Conservation (phyloP, 2,113 vertebrate species). For the Nannospalax galili region DNA sequence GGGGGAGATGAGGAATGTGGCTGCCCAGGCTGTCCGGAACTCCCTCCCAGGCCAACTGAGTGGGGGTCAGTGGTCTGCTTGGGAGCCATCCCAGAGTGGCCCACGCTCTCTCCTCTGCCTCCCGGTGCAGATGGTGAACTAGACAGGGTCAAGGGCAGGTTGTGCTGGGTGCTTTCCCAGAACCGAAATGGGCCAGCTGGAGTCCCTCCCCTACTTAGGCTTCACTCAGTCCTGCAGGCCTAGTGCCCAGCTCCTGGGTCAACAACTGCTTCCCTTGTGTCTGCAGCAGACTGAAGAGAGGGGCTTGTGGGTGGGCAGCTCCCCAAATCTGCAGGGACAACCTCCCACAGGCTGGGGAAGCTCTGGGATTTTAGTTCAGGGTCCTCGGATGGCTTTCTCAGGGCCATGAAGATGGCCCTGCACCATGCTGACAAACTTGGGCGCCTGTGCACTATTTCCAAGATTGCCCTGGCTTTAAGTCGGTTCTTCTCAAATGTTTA, state of each 20-base stretch:
- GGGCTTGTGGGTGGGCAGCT: not conserved
- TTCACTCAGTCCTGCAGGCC: not conserved
- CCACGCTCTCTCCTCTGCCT: not conserved
- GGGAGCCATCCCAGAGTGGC: conserved; percentile 36
- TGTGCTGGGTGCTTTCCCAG: conserved; percentile 35
- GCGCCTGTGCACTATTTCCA: not conserved
- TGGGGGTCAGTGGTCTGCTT: not conserved
- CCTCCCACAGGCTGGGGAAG: accelerated
- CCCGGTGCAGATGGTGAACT: not conserved
- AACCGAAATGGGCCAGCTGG: not conserved
- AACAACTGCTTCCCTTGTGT: too few species aligned
- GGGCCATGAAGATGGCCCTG: not conserved
- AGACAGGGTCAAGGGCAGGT: not conserved
- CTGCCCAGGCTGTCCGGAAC: not conserved
- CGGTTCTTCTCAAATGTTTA: not conserved
- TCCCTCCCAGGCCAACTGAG: not conserved
- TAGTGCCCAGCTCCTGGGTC: not conserved
- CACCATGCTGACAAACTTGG: not conserved
- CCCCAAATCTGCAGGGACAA: not conserved
- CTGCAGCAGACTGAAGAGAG: too few species aligned
- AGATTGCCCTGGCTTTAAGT: not conserved
- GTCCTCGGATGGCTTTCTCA: not conserved
- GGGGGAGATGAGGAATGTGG: not conserved
- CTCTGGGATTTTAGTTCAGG: not conserved
- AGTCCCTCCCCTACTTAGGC: not conserved